These are phyloP conservation scores for Erethizon dorsatum DNA, from an alignment of 2,797 vertebrate species.

Conservation along the genomic window DNA sequence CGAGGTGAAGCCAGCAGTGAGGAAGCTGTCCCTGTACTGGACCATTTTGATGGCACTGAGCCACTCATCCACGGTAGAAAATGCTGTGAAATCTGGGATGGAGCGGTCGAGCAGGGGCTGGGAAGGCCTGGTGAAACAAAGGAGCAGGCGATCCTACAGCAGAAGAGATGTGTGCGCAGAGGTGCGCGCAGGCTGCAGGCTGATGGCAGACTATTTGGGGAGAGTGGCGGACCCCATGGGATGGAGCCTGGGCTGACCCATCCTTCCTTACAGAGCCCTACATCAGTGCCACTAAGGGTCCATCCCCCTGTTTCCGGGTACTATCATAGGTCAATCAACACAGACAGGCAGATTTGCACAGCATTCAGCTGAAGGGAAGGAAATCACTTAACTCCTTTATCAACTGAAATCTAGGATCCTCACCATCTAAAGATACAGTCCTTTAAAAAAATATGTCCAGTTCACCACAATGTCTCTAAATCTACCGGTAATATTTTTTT, in stretches of 20 bases:
- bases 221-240: accelerated
- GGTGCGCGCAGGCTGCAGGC: accelerated
- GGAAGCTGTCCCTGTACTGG: slow-evolving; percentile 99
- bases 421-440: background rate
- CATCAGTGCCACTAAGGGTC: background rate
- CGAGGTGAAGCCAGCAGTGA: slow-evolving; percentile 98
- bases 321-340: background rate
- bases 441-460: background rate
- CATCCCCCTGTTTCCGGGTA: background rate
- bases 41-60: slow-evolving; percentile 99
- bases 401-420: background rate
- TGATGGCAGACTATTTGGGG: accelerated
- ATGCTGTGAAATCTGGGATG: slow-evolving; percentile 98
- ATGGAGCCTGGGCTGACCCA: background rate
- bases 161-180: accelerated
- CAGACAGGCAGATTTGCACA: background rate
- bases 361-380: background rate
- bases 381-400: background rate
- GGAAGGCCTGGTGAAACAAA: slow-evolving; percentile 94
- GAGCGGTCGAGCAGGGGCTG: slow-evolving; percentile 98
- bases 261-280: background rate
- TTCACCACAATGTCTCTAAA: background rate
- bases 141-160: slow-evolving; percentile 22
- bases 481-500: background rate
- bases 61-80: slow-evolving; percentile 99